phyloP scores from a whole-genome alignment of 53 echinoderm and acorn worm species.

The Stichopus horrens region DNA sequence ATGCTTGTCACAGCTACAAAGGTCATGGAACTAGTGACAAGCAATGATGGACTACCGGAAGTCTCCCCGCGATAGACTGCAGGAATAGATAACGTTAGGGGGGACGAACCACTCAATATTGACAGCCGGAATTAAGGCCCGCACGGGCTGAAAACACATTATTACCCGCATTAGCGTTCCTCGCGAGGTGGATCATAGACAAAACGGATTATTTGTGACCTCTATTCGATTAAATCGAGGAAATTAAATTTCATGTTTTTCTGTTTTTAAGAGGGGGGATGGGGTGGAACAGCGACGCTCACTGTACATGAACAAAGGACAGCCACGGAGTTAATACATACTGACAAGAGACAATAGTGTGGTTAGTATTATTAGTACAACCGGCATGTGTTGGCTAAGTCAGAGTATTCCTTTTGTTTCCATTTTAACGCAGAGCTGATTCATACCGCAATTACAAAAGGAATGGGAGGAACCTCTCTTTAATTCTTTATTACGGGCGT shows the following conservation, averaged over 20 bases:
- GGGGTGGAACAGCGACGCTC: too few species aligned
- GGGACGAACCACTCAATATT: not conserved
- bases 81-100: not conserved
- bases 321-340: too few species aligned
- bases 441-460: too few species aligned
- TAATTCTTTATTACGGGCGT: too few species aligned
- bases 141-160: not conserved
- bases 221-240: slow-evolving; percentile 5
- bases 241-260: slow-evolving; percentile 43
- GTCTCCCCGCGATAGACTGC: not conserved
- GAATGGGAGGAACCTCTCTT: too few species aligned
- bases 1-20: not conserved
- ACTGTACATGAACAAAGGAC: too few species aligned
- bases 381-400: too few species aligned
- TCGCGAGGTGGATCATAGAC: not conserved
- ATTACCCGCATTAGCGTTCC: not conserved
- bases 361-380: too few species aligned
- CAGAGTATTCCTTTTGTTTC: too few species aligned
- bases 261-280: not conserved
- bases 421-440: too few species aligned
- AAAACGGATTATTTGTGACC: slow-evolving; percentile 12
- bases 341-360: too few species aligned
- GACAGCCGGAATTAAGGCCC: slow-evolving; percentile 10
- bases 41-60: not conserved
- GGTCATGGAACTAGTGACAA: not conserved